A percentile compares a stretch with the other conserved stretches of the same genome.
phyloP scores from a whole-genome alignment of 2,797 vertebrate species.

The Vultur gryphus region DNA sequence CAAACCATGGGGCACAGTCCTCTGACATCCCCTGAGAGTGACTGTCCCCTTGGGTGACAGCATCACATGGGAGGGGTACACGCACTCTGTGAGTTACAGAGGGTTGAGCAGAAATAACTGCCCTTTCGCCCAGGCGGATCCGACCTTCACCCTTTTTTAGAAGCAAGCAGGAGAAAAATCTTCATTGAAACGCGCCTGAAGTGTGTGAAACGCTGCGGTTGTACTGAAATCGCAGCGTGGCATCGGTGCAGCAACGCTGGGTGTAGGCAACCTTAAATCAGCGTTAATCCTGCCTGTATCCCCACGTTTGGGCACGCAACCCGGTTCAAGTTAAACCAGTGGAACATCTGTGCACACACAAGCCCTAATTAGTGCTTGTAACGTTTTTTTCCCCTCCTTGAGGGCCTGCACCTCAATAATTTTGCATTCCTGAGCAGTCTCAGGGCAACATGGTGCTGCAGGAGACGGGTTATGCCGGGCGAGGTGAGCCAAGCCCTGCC shows the following conservation, averaged over 20 bases:
- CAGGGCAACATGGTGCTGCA: neutral
- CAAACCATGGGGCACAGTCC: neutral
- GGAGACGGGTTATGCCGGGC: neutral
- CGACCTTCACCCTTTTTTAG: neutral
- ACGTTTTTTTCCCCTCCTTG: neutral
- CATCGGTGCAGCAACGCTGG: neutral
- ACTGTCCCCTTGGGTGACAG: neutral
- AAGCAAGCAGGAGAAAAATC: neutral
- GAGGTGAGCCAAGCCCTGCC: neutral
- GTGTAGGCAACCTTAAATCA: neutral
- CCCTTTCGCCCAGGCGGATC: neutral
- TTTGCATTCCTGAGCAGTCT: neutral
- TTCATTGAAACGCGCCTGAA: accelerated
- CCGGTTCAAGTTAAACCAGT: constrained; percentile 20
- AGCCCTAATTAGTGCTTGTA: neutral
- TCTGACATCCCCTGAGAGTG: accelerated
- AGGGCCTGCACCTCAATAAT: neutral
- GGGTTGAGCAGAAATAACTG: accelerated
- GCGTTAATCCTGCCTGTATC: neutral
- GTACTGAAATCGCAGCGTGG: accelerated
- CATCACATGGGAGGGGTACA: neutral
- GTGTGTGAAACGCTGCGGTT: accelerated
- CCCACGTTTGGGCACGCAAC: neutral
- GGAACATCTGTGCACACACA: neutral
- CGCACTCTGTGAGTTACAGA: accelerated